Conservation (phyloP, 2,888 invertebrate species). For the Celastrina argiolus region DNA sequence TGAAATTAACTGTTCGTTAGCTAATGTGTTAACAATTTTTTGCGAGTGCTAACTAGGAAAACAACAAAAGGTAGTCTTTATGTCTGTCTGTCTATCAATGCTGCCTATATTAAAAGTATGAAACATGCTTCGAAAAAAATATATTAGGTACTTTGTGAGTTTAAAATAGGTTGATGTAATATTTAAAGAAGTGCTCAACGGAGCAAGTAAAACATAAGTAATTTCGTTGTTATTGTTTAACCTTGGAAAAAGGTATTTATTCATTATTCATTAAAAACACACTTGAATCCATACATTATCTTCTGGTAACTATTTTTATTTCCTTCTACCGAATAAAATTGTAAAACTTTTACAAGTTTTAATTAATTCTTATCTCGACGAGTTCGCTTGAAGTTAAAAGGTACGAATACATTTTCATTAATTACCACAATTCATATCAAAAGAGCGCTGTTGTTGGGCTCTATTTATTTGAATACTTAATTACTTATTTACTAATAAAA, state of each 20-base stretch:
- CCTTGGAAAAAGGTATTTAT: background rate
- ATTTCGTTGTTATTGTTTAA: background rate
- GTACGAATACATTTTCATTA: constrained; percentile 12
- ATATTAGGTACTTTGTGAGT: background rate
- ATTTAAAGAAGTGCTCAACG: background rate
- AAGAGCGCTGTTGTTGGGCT: constrained; percentile 7
- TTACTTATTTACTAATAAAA: no score
- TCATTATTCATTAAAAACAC: background rate
- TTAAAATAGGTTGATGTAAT: background rate
- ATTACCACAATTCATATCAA: constrained; percentile 6
- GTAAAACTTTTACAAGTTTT: constrained; percentile 13
- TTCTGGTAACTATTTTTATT: background rate
- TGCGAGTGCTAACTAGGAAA: background rate
- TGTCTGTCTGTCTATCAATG: no score
- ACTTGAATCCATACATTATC: constrained; percentile 2
- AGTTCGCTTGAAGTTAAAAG: constrained; percentile 6
- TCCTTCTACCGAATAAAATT: background rate
- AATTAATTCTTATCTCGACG: constrained; percentile 12
- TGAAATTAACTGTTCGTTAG: background rate
- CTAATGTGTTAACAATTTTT: background rate
- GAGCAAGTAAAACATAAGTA: background rate
- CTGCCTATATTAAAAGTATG: background rate
- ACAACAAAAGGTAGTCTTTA: background rate
- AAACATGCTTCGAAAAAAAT: background rate
- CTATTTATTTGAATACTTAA: background rate